These are phyloP conservation scores for Intellagama lesueurii DNA, from an alignment of 2,797 vertebrate species.

Conservation along the genomic window DNA sequence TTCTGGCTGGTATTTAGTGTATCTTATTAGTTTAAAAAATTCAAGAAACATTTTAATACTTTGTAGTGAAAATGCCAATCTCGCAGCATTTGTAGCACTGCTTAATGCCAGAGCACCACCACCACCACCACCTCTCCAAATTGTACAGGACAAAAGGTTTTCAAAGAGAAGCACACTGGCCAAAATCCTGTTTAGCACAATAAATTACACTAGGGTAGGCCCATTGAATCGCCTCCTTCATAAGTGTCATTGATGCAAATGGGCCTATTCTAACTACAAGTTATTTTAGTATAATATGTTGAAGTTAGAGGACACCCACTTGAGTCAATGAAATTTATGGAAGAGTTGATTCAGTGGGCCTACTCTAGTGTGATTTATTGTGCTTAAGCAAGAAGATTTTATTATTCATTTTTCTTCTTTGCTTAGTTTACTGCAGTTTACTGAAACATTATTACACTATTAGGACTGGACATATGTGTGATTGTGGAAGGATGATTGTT, in stretches of 20 bases:
- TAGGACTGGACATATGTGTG: too few relatives aligned
- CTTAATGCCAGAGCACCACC: background rate
- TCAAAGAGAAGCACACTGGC: background rate
- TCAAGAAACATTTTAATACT: conserved; percentile 19
- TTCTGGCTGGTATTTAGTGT: background rate
- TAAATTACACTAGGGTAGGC: too few relatives aligned
- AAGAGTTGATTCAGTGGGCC: background rate
- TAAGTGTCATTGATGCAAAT: too few relatives aligned
- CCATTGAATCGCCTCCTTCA: too few relatives aligned
- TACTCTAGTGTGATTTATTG: background rate
- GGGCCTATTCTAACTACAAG: too few relatives aligned
- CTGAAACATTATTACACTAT: too few relatives aligned
- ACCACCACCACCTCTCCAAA: background rate
- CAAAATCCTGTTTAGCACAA: too few relatives aligned
- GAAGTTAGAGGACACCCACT: too few relatives aligned
- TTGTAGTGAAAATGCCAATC: conserved; percentile 9
- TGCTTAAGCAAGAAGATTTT: background rate
- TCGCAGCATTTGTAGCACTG: background rate
- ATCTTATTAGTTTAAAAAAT: conserved; percentile 13
- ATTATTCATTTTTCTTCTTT: background rate
- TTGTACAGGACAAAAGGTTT: background rate
- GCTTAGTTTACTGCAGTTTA: too few relatives aligned
- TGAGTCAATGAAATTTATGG: too few relatives aligned
- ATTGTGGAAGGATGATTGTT: too few relatives aligned
- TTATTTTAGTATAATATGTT: too few relatives aligned